Evolutionary conservation across 2,888 invertebrate genomes (phyloP).

Genomic region (Schizaphis graminum): DNA sequence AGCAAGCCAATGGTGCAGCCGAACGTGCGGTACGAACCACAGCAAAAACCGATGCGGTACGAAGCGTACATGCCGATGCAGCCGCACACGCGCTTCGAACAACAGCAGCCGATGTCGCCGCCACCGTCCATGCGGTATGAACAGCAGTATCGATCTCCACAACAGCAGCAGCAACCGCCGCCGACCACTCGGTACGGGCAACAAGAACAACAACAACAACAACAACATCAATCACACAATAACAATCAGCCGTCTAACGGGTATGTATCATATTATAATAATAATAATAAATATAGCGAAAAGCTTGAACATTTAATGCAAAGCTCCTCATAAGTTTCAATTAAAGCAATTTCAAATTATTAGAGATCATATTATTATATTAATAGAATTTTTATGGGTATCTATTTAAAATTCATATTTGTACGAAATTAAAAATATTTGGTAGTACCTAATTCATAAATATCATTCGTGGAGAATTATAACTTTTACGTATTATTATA

Average conservation of each 20-base stretch:
- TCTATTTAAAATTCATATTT: too few species aligned
- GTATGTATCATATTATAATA: not conserved
- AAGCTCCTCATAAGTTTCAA: too few species aligned
- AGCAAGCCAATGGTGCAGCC: not conserved
- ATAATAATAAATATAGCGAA: too few species aligned
- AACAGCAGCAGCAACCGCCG: not conserved
- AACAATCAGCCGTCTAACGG: not conserved
- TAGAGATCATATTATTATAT: too few species aligned
- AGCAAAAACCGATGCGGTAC: conserved; percentile 46
- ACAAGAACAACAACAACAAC: not conserved
- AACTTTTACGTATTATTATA: too few species aligned
- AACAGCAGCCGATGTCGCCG: not conserved
- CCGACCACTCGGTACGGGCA: not conserved
- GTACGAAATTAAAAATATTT: too few species aligned
- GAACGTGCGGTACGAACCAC: conserved; percentile 19
- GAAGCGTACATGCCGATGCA: conserved; percentile 35
- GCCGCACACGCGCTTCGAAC: conserved; percentile 14
- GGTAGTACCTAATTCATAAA: too few species aligned
- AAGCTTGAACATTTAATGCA: too few species aligned
- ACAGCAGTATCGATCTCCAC: conserved; percentile 18
- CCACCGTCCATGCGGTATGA: not conserved
- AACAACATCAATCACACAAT: not conserved
- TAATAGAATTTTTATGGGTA: too few species aligned
- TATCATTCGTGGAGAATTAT: too few species aligned
- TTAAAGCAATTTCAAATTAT: too few species aligned